A percentile compares a stretch with the other conserved stretches of the same genome.
phyloP scores from a whole-genome alignment of 2,113 vertebrate species.

The Mirza zaza region DNA sequence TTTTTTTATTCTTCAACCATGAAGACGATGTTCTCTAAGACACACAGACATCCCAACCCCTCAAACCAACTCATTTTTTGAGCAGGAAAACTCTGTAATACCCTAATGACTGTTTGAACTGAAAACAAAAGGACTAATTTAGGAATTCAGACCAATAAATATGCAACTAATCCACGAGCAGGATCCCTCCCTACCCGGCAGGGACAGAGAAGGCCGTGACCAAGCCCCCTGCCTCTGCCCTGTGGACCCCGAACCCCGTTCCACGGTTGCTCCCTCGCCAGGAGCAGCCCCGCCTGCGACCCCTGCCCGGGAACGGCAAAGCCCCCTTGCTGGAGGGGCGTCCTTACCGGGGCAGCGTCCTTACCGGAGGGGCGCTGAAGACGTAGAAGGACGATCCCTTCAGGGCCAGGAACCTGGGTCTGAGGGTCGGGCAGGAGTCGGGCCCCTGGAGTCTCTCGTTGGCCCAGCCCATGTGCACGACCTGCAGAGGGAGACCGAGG shows the following conservation, averaged over 20 bases:
- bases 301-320: neutral
- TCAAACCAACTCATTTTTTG: neutral
- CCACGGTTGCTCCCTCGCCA: rapidly evolving
- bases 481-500: conserved; percentile 85
- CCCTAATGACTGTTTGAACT: neutral
- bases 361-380: conserved; percentile 94
- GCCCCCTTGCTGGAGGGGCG: too few species aligned
- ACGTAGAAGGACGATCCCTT: conserved; percentile 91
- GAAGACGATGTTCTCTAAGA: too few species aligned
- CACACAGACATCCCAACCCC: neutral
- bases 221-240: neutral
- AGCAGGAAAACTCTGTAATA: neutral
- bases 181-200: neutral
- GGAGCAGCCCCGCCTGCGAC: neutral
- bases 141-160: neutral
- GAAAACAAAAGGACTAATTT: neutral
- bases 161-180: neutral
- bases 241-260: neutral
- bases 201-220: rapidly evolving
- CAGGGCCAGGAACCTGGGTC: conserved; percentile 92
- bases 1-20: neutral
- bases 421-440: conserved; percentile 81
- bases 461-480: conserved; percentile 95
- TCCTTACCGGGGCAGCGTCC: neutral
- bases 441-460: conserved; percentile 87